Conservation (phyloP, 1,140 invertebrate species). For the Drosophila lacertosa region DNA sequence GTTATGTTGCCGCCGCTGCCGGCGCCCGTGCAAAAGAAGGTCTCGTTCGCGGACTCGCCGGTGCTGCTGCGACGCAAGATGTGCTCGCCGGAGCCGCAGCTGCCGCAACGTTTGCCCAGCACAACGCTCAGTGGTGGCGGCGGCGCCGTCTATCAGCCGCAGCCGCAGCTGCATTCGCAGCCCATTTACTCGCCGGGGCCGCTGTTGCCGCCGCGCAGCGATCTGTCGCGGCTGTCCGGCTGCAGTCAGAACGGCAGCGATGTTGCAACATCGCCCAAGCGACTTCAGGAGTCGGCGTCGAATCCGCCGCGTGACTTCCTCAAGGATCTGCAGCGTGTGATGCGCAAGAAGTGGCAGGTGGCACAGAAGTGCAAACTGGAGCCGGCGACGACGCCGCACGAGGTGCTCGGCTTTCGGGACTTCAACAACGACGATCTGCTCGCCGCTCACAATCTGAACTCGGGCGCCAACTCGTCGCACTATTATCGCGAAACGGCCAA, state of each 20-base stretch:
- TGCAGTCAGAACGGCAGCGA: conserved; percentile 48
- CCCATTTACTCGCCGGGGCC: conserved; percentile 84
- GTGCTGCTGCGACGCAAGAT: conserved; percentile 81
- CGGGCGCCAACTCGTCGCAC: conserved; percentile 74
- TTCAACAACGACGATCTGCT: conserved; percentile 84
- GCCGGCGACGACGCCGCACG: conserved; percentile 92
- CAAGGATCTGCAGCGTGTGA: conserved; percentile 94
- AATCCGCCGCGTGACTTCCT: conserved; percentile 93
- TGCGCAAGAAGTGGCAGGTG: conserved; percentile 97
- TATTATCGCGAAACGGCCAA: conserved; percentile 91
- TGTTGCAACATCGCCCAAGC: conserved; percentile 87
- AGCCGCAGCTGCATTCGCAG: conserved; percentile 27
- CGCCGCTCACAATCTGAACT: conserved; percentile 72
- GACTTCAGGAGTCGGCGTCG: conserved; percentile 88
- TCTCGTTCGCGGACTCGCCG: conserved; percentile 83
- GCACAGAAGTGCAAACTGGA: conserved; percentile 95
- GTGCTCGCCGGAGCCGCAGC: conserved; percentile 75
- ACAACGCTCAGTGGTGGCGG: conserved; percentile 54
- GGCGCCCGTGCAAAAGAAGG: conserved; percentile 70
- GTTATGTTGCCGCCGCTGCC: conserved; percentile 48
- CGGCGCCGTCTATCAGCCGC: too few relatives aligned
- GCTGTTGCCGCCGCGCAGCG: conserved; percentile 89
- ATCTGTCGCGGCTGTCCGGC: conserved; percentile 86
- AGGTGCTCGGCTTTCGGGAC: conserved; percentile 94
- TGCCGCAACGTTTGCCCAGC: conserved; percentile 56